A percentile compares a stretch with the other conserved stretches of the same genome.
phyloP scores from a whole-genome alignment of 1,140 invertebrate species.

The Ptiloglossa arizonensis region DNA sequence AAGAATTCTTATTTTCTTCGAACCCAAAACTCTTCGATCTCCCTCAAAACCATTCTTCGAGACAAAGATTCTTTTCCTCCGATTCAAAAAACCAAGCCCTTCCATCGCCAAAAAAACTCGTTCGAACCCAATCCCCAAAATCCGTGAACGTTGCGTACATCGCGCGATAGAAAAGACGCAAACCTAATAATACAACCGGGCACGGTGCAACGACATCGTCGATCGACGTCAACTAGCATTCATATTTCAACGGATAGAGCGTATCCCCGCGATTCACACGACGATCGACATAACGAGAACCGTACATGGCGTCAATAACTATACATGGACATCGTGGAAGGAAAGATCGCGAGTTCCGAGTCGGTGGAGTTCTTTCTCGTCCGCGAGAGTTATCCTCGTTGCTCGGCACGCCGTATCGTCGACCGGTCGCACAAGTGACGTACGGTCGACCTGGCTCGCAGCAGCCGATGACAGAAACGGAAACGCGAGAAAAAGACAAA shows the following conservation, averaged over 20 bases:
- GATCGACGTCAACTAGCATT: neutral
- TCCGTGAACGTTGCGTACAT: no score
- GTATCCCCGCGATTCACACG: neutral
- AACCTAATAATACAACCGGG: no score
- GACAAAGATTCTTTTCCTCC: no score
- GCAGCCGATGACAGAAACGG: constrained; percentile 40
- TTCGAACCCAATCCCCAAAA: no score
- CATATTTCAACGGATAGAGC: constrained; percentile 9
- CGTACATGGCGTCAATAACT: constrained; percentile 55
- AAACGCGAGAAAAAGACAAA: constrained; percentile 50
- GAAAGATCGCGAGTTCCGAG: constrained; percentile 37
- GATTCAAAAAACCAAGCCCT: no score
- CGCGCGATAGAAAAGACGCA: no score
- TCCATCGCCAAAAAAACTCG: no score
- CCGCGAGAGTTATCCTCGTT: constrained; percentile 1
- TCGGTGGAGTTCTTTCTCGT: constrained; percentile 28
- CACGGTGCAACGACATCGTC: neutral
- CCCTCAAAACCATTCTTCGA: no score
- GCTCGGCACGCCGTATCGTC: neutral
- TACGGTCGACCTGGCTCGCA: neutral
- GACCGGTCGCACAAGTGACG: constrained; percentile 35
- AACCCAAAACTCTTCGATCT: no score
- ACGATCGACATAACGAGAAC: constrained; percentile 31
- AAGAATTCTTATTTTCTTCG: no score
- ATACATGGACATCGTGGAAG: constrained; percentile 50